These are phyloP conservation scores for Lacerta bilineata DNA, from an alignment of 2,797 vertebrate genomes.

Conservation along the genomic window DNA sequence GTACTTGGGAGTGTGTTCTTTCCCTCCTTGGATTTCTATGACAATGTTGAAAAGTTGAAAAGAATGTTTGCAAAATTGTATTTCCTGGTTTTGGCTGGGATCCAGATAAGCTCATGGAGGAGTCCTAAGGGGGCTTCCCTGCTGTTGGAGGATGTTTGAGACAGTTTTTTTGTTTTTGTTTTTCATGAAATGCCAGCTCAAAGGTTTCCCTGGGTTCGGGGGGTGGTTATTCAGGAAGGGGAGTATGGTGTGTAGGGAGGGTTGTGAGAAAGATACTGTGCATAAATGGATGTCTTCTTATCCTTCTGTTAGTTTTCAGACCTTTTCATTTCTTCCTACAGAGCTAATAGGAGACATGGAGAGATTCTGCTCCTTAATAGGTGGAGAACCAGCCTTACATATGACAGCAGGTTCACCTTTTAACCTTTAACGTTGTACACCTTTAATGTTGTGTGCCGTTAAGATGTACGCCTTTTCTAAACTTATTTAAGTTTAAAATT, in stretches of 20 bases:
- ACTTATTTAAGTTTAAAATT: no score
- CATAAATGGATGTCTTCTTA: background rate
- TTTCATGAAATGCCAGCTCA: background rate
- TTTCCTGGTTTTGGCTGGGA: background rate
- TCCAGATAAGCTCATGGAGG: background rate
- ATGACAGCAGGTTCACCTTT: no score
- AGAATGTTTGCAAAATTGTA: background rate
- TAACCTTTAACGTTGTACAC: no score
- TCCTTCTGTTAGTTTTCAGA: background rate
- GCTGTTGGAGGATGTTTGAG: background rate
- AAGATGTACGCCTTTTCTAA: no score
- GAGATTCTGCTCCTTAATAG: no score
- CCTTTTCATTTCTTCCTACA: background rate
- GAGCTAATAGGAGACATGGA: background rate
- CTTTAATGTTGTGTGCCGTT: no score
- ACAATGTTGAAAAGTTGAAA: background rate
- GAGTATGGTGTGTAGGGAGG: background rate
- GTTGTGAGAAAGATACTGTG: background rate
- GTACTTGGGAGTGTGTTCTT: constrained; percentile 8
- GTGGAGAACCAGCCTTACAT: no score
- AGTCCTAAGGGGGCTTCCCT: background rate
- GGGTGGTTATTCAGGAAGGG: background rate
- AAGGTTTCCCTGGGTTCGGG: no score
- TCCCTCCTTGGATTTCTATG: background rate
- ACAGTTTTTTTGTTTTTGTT: background rate